Evolutionary conservation across 2,888 invertebrate genomes (phyloP), one percentile per base, ranked within the genome.

Genomic region (Xanthorhoe spadicearia): DNA sequence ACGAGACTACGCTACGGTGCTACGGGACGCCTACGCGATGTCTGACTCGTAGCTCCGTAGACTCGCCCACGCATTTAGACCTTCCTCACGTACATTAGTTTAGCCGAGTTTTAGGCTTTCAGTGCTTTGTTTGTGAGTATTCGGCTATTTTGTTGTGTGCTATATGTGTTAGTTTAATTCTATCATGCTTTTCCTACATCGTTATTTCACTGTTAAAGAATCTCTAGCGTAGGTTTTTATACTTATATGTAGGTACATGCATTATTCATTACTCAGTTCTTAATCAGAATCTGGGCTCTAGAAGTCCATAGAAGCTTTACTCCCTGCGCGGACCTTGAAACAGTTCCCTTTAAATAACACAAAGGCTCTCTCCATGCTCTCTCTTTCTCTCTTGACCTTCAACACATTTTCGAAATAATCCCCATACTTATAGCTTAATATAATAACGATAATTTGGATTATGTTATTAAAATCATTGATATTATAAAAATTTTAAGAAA

Each of bases 31-130:
- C 92, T 90, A 92, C 91, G 88, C 89, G 79, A 73, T 73, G 89
- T 88, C 90, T 91, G 84, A 77, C 81, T 79, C 89, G 89, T 88
- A 90, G 89, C 86, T 72, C 76, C 82, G 87, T 84, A 92, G 92
- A 92, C 92, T 89, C 92, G 88, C 92, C 92, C 86, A 89, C 92
- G 88, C 90, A 75, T 76, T 74, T 70, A 75, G 74, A 77, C 67
- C 73, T 83, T 82, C 75, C 80, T 74, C 70, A 74, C 77, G 66
- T 72, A 62, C 62, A 72, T 75, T 72, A 55, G 65, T 69, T 71
- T 69, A 66, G 65, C 58, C 52, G 46, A 61, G 64, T 56, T 64
- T 61, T 19, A 53, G 53, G 19, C 18, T 61, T 54, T 38, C 8
- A 32, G 32, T 7, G 5, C 32, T 32, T 7, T 13, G 8, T 51